Evolutionary conservation across 2,888 invertebrate species (phyloP).

Genomic region (Apodemia duryi): DNA sequence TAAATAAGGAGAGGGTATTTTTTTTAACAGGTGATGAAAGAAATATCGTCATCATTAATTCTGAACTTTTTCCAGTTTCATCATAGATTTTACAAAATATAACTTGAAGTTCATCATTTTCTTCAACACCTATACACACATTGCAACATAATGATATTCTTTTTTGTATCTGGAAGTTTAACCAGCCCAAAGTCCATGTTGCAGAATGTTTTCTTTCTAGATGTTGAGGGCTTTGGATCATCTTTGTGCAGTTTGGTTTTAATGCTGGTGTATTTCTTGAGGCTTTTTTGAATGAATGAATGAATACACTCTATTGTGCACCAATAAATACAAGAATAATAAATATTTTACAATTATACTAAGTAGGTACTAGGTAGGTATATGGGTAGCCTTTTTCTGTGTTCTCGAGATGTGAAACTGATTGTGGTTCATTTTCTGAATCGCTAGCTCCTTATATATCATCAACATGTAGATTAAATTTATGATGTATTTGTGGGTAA

Average conservation of each 20-base stretch:
- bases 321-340: too few species aligned
- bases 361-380: too few species aligned
- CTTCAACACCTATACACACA: conserved; percentile 26
- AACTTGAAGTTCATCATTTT: conserved; percentile 26
- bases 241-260: conserved; percentile 13
- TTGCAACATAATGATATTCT: conserved; percentile 26
- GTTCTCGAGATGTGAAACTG: conserved; percentile 24
- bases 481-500: conserved; percentile 16
- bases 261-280: conserved; percentile 11
- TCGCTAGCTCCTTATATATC: conserved; percentile 22
- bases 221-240: conserved; percentile 29
- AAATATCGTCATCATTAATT: conserved; percentile 27
- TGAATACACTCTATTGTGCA: too few species aligned
- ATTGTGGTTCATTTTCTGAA: conserved; percentile 26
- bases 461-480: conserved; percentile 13
- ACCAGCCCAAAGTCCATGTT: conserved; percentile 17
- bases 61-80: conserved; percentile 26
- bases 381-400: conserved; percentile 11
- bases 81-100: conserved; percentile 26
- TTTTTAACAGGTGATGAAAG: conserved; percentile 26
- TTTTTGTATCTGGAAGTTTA: conserved; percentile 16
- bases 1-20: conserved; percentile 25
- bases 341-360: too few species aligned
- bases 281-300: background rate
- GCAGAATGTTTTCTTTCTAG: conserved; percentile 6